A percentile compares a stretch with the other conserved stretches of the same genome.
Evolutionary conservation across 30 jellyfish, hydroid and myxozoan species (phyloP).

Genomic region (Pseudorhiza aurosa): DNA sequence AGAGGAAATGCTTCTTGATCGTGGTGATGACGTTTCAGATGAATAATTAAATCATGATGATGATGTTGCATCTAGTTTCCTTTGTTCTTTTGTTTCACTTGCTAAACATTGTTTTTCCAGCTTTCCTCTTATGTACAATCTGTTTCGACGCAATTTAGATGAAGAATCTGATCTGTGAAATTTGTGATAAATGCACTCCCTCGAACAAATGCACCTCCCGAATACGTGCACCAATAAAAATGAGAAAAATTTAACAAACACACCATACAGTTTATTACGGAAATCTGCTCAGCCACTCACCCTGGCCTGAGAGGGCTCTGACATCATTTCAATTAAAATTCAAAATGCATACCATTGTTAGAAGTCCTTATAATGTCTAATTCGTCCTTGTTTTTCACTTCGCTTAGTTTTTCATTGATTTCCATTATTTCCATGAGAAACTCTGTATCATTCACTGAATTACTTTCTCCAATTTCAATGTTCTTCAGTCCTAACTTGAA

Average conservation of each 20-base stretch:
- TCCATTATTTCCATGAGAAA: slow-evolving; percentile 72
- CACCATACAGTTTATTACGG: too few relatives aligned
- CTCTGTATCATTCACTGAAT: slow-evolving; percentile 38
- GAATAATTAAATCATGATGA: slow-evolving; percentile 9
- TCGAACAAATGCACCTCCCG: background rate
- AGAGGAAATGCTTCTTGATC: slow-evolving; percentile 15
- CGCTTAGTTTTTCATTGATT: slow-evolving; percentile 49
- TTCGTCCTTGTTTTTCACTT: slow-evolving; percentile 28
- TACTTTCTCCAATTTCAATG: slow-evolving; percentile 38
- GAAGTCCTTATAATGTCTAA: slow-evolving; percentile 24
- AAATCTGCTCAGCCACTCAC: too few relatives aligned
- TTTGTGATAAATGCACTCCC: background rate
- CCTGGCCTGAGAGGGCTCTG: too few relatives aligned
- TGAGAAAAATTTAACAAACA: background rate
- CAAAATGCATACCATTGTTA: slow-evolving; percentile 24
- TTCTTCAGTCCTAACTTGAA: slow-evolving; percentile 32
- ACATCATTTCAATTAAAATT: too few relatives aligned
- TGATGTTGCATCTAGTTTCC: slow-evolving; percentile 14
- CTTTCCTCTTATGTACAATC: slow-evolving; percentile 2
- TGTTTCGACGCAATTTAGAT: slow-evolving; percentile 7
- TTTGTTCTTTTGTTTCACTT: slow-evolving; percentile 7
- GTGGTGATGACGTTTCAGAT: slow-evolving; percentile 7
- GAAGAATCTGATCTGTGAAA: background rate
- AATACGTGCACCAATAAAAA: background rate
- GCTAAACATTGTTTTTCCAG: slow-evolving; percentile 14